phyloP scores from a whole-genome alignment of 2,888 invertebrate species.

The Microplitis manilae region DNA sequence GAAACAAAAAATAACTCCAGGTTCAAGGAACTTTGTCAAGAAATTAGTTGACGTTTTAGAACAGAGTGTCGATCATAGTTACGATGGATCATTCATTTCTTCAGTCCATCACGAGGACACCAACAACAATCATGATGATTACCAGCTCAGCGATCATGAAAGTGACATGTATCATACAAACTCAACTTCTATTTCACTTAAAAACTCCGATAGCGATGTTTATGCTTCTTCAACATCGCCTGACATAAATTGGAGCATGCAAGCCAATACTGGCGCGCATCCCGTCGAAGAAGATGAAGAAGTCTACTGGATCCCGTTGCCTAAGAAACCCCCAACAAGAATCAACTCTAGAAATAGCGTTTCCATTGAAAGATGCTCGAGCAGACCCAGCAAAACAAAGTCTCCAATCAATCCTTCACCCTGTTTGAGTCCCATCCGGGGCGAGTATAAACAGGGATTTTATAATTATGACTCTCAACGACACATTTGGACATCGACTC shows the following conservation, averaged over 20 bases:
- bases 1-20: conserved; percentile 20
- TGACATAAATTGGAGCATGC: conserved; percentile 22
- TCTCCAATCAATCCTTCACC: background rate
- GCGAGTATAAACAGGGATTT: background rate
- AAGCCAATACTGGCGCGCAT: background rate
- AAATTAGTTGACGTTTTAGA: conserved; percentile 54
- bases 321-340: background rate
- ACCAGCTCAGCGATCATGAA: conserved; percentile 44
- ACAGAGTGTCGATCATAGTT: conserved; percentile 25
- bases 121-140: background rate
- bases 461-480: background rate
- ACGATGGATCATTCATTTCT: background rate
- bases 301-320: conserved; percentile 57
- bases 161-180: conserved; percentile 41
- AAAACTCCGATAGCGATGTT: conserved; percentile 55
- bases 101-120: conserved; percentile 5
- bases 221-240: conserved; percentile 41
- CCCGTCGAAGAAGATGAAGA: conserved; percentile 48
- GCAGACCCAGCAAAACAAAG: background rate
- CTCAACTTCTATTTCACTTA: conserved; percentile 51
- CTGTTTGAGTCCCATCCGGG: background rate
- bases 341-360: background rate
- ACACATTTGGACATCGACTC: background rate
- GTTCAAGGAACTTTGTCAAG: conserved; percentile 52
- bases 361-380: too few species aligned